Evolutionary conservation across 2,113 vertebrate genomes (phyloP), one percentile per base, ranked within the genome.

Genomic region (Macaca mulatta): DNA sequence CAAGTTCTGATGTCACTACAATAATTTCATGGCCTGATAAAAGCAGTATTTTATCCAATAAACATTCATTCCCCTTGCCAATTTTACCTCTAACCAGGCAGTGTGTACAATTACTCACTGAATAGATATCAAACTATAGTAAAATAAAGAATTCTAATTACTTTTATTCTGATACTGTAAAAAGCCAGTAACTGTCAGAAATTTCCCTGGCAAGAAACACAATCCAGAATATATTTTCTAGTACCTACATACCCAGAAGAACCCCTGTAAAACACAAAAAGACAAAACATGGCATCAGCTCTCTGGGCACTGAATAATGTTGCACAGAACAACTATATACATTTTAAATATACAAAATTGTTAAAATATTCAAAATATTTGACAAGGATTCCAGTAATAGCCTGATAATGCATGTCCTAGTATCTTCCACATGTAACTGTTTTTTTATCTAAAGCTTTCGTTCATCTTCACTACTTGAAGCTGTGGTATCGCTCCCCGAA

Each of bases 1-100:
- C 98, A 98, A 98, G 90, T 89, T 95, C 96, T 98, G 94, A 97
- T 75, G 97, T 97, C 95, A 97, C 89, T 90, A 61, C 6, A 92
- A 52, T 85, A 96, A 96, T 96, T 97, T 96, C 85, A 90, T 50
- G 40, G 94, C 90, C 96, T 97, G 94, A 96, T 96, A 97, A 94
- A 96, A 96, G 84, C n/a, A 82, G 64, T 64, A 92, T 69, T 98
- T 98, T 91, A 95, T 61, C 91, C 93, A 90, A 83, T 87, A 97
- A 84, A 96, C 83, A 96, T 81, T 48, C 2, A 1, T 93, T 70
- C 64, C 72, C 72, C 52, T 96, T 96, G 96, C 93, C 96, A 97
- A n/a, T 59, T 94, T 90, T 87, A 97, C 92, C 94, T 98, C 93
- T 48, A 67, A 87, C 43, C 84, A 92, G n/a, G 70, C 69, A 35